These are phyloP conservation scores for Teleogryllus occipitalis DNA, from an alignment of 1,140 invertebrate species.

Conservation along the genomic window DNA sequence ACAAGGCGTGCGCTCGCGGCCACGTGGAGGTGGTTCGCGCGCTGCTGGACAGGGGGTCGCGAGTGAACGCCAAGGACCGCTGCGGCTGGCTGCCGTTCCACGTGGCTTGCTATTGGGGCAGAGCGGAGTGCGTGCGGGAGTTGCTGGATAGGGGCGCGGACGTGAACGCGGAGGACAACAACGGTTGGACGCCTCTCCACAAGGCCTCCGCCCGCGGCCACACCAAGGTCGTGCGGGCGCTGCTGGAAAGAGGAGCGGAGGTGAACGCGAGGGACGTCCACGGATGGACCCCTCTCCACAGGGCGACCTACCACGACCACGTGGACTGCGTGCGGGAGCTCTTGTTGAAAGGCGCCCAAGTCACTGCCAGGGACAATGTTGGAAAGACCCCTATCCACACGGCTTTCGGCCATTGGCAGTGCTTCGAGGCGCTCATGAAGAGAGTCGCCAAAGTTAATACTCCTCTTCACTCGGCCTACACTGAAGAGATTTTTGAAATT, in stretches of 20 bases:
- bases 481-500: too few relatives aligned
- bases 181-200: neutral
- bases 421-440: too few relatives aligned
- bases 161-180: neutral
- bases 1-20: conserved; percentile 62
- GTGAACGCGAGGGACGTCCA: neutral
- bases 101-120: neutral
- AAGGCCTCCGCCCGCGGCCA: neutral
- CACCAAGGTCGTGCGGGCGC: neutral
- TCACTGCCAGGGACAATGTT: neutral
- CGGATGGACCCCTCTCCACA: neutral
- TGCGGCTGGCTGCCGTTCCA: too few relatives aligned
- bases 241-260: neutral
- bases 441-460: too few relatives aligned
- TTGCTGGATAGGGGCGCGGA: neutral
- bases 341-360: neutral
- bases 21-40: conserved; percentile 55
- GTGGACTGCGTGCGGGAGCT: neutral
- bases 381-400: neutral
- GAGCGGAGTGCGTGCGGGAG: neutral
- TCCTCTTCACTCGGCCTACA: too few relatives aligned
- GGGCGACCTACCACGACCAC: neutral
- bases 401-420: neutral
- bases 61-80: too few relatives aligned
- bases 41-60: conserved; percentile 38